Conservation (phyloP, 2,797 vertebrate genomes). For the Lateolabrax maculatus region DNA sequence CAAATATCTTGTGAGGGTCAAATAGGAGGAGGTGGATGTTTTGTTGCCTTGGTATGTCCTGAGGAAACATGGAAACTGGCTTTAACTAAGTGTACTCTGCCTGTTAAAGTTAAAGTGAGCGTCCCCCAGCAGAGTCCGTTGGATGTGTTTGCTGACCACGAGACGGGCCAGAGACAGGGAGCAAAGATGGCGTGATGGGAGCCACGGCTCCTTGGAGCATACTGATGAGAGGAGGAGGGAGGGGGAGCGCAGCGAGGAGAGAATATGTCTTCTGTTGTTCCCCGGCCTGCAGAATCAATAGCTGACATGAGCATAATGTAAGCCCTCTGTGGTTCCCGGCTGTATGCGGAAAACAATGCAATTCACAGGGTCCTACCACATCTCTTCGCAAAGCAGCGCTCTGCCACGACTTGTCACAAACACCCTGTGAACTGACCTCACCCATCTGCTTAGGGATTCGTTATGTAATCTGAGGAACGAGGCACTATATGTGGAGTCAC, state of each 20-base stretch:
- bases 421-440: slow-evolving; percentile 74
- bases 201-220: slow-evolving; percentile 69
- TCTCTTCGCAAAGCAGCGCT: slow-evolving; percentile 55
- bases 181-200: slow-evolving; percentile 73
- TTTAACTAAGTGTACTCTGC: background rate
- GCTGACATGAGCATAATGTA: slow-evolving; percentile 77
- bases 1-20: background rate
- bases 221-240: slow-evolving; percentile 65
- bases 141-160: slow-evolving; percentile 48
- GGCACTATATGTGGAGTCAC: slow-evolving; percentile 64
- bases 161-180: slow-evolving; percentile 47
- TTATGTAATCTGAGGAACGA: slow-evolving; percentile 69
- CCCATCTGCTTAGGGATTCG: slow-evolving; percentile 69
- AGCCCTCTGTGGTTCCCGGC: slow-evolving; percentile 63
- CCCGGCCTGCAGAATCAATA: slow-evolving; percentile 76
- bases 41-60: background rate
- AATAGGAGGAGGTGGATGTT: background rate
- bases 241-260: slow-evolving; percentile 50
- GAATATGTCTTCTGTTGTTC: slow-evolving; percentile 81
- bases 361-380: slow-evolving; percentile 60
- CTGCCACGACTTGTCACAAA: slow-evolving; percentile 69
- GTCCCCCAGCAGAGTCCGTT: background rate
- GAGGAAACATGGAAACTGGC: background rate
- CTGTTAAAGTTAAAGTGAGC: slow-evolving; percentile 11
- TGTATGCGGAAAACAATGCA: slow-evolving; percentile 63